Evolutionary conservation across 2,797 vertebrate genomes (phyloP).

Genomic region (Bufotes viridis): DNA sequence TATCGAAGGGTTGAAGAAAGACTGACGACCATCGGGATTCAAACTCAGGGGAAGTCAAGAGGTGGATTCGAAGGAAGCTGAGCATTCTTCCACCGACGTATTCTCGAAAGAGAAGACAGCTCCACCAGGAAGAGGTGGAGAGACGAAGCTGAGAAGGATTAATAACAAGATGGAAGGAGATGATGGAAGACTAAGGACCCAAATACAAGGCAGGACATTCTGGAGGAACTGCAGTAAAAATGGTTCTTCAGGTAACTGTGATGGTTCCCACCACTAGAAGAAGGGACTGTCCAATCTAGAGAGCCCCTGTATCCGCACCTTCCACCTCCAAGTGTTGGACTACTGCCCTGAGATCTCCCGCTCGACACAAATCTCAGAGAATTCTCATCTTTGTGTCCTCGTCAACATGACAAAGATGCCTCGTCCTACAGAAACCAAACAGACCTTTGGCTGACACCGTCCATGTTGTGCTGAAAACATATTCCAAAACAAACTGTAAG

Average conservation of each 20-base stretch:
- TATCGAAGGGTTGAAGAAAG: no score
- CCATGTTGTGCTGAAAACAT: background rate
- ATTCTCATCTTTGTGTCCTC: background rate
- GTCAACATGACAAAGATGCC: background rate
- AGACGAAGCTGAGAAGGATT: no score
- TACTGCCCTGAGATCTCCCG: background rate
- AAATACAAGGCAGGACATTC: no score
- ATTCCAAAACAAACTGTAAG: constrained; percentile 12
- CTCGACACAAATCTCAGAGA: background rate
- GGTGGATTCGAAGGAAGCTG: no score
- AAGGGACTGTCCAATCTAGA: background rate
- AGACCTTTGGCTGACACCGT: constrained; percentile 46
- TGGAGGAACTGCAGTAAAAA: background rate
- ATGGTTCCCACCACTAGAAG: background rate
- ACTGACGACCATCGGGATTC: no score
- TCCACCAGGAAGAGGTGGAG: no score
- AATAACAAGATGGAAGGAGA: no score
- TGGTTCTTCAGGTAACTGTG: background rate
- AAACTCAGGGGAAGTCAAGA: no score
- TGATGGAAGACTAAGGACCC: no score
- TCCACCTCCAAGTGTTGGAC: background rate
- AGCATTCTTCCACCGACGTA: no score
- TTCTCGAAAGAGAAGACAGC: no score
- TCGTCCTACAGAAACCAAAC: background rate
- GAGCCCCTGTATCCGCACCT: background rate